These are phyloP conservation scores for Sipunculus nudus DNA, from an alignment of 2,888 invertebrate species.

Conservation along the genomic window DNA sequence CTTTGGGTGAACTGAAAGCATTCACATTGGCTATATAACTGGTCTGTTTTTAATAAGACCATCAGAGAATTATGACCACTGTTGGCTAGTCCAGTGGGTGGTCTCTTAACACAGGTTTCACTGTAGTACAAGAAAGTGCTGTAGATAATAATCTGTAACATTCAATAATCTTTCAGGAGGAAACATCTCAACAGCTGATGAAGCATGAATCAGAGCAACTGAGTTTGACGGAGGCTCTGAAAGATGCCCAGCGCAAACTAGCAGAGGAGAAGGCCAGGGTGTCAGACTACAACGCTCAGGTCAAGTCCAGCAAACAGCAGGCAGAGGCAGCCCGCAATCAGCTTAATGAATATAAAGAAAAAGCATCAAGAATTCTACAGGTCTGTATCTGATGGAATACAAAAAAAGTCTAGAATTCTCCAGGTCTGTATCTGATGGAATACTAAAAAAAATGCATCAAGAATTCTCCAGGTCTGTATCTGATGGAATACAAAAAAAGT, in stretches of 20 bases:
- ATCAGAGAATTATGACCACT: no score
- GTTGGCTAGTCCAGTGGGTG: no score
- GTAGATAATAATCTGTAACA: no score
- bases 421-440: no score
- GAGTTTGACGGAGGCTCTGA: constrained; percentile 64
- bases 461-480: constrained; percentile 74
- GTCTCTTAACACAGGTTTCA: no score
- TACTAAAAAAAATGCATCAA: constrained; percentile 80
- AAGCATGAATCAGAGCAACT: constrained; percentile 68
- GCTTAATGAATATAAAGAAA: constrained; percentile 80
- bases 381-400: constrained; percentile 65
- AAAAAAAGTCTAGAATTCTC: no score
- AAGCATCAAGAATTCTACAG: constrained; percentile 80
- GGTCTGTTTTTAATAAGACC: no score
- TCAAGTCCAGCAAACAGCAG: constrained; percentile 64
- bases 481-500: background rate
- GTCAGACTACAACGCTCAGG: constrained; percentile 49
- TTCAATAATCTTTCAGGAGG: constrained; percentile 51
- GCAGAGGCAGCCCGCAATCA: constrained; percentile 70
- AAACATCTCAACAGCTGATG: constrained; percentile 58
- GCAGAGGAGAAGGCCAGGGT: constrained; percentile 58
- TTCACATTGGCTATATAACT: no score
- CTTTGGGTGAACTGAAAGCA: no score
- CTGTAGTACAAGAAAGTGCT: no score
- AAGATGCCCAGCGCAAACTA: constrained; percentile 57